Percentiles rank a stretch among this genome's conserved stretches.
These are phyloP conservation scores for Adrianichthys oophorus DNA, from an alignment of 2,797 vertebrate genomes.

Conservation along the genomic window DNA sequence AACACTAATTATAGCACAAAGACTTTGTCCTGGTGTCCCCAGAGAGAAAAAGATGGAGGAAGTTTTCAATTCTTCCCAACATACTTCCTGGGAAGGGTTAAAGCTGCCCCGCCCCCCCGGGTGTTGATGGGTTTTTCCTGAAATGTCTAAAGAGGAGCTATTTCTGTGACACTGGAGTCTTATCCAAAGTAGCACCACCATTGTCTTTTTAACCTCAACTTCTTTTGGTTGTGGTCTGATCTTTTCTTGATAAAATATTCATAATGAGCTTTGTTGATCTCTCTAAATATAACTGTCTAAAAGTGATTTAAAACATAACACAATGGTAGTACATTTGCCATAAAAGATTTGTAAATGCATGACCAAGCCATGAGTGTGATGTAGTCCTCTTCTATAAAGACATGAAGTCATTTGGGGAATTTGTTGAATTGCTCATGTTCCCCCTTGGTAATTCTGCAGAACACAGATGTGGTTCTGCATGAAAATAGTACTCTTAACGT, in stretches of 20 bases:
- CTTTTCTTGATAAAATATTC: conserved; percentile 14
- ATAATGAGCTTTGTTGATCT: not conserved
- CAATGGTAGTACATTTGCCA: not conserved
- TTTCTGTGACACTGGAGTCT: conserved; percentile 49
- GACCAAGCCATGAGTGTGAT: conserved; percentile 1
- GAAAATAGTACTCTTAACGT: no score
- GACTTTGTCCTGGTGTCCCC: conserved; percentile 54
- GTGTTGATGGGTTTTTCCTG: conserved; percentile 62
- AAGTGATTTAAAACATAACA: not conserved
- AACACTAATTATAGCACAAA: conserved; percentile 69
- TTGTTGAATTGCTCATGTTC: no score
- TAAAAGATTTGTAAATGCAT: not conserved
- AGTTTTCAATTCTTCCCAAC: conserved; percentile 79
- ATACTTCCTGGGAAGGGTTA: conserved; percentile 71
- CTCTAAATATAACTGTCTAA: conserved; percentile 1
- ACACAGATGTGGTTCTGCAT: no score
- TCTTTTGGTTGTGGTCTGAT: conserved; percentile 8
- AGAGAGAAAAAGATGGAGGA: conserved; percentile 67
- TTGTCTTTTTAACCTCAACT: conserved; percentile 9
- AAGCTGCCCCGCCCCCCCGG: conserved; percentile 53
- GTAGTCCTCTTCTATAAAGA: no score
- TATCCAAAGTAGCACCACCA: conserved; percentile 24
- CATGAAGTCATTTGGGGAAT: no score
- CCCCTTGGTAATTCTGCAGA: no score
- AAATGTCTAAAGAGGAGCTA: conserved; percentile 53